Conservation (phyloP, 2,797 vertebrate species). For the Mormyrus hasselquistii region DNA sequence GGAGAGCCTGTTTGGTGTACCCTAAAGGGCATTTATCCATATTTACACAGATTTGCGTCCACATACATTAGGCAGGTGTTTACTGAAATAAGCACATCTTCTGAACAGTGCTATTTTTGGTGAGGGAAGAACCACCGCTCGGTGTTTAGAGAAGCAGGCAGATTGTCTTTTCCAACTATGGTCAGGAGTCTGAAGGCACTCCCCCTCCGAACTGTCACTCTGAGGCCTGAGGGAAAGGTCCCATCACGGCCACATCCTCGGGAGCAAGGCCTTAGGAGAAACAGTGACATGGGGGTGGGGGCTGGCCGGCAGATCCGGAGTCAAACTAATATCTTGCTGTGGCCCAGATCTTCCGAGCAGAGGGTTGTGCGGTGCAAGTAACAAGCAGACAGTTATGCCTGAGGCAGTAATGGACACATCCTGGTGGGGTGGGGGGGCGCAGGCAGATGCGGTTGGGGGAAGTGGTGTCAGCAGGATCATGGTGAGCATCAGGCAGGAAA, state of each 20-base stretch:
- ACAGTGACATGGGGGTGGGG: not conserved
- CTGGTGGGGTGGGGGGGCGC: not conserved
- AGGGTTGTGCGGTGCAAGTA: not conserved
- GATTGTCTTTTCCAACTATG: not conserved
- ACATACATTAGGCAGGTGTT: not conserved
- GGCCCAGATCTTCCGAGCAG: not conserved
- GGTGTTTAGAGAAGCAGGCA: not conserved
- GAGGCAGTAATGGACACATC: not conserved
- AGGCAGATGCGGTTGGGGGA: not conserved
- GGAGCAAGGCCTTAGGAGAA: not conserved
- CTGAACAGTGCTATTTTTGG: not conserved
- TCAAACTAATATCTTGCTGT: not conserved
- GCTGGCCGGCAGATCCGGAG: not conserved
- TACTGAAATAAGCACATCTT: not conserved
- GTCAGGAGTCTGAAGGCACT: not conserved
- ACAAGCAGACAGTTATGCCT: not conserved
- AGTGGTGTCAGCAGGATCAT: not conserved
- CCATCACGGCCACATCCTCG: not conserved
- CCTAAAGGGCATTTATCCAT: not conserved
- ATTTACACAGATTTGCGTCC: not conserved
- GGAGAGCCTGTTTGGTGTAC: not conserved
- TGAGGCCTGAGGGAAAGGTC: not conserved
- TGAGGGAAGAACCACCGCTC: not conserved
- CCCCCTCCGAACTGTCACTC: not conserved
- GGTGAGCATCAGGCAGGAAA: not conserved